A percentile compares a stretch with the other conserved stretches of the same genome.
Conservation (phyloP, 2,888 invertebrate species). For the Dryobotodes eremita region DNA sequence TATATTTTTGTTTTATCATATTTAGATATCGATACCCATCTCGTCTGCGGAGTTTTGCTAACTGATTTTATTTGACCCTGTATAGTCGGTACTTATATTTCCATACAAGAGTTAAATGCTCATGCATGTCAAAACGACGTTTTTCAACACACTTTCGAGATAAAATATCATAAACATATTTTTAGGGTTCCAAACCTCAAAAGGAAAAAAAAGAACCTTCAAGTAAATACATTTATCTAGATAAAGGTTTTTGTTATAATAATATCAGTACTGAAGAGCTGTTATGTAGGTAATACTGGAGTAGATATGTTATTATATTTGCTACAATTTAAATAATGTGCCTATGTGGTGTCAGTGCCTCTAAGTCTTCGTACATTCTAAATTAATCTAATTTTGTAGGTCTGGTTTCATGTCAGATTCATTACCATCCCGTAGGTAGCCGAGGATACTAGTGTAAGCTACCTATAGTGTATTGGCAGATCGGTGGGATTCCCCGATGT, state of each 20-base stretch:
- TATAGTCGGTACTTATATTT: background rate
- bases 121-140: background rate
- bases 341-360: conserved; percentile 2
- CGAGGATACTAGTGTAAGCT: background rate
- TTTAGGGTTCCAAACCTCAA: background rate
- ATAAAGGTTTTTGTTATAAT: background rate
- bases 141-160: background rate
- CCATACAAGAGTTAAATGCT: background rate
- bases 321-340: background rate
- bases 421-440: background rate
- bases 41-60: no score
- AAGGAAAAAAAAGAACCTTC: background rate
- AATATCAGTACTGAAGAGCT: conserved; percentile 3
- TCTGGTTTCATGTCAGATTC: no score
- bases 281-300: background rate
- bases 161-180: background rate
- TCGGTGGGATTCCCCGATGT: no score
- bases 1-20: no score
- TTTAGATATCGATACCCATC: no score
- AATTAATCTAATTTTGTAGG: background rate
- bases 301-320: background rate
- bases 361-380: background rate
- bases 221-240: conserved; percentile 5
- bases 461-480: no score
- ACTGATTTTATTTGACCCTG: no score